Evolutionary conservation across 2,797 vertebrate genomes (phyloP), one percentile per base, ranked within the genome.

Genomic region (Cyprinodon diabolis): DNA sequence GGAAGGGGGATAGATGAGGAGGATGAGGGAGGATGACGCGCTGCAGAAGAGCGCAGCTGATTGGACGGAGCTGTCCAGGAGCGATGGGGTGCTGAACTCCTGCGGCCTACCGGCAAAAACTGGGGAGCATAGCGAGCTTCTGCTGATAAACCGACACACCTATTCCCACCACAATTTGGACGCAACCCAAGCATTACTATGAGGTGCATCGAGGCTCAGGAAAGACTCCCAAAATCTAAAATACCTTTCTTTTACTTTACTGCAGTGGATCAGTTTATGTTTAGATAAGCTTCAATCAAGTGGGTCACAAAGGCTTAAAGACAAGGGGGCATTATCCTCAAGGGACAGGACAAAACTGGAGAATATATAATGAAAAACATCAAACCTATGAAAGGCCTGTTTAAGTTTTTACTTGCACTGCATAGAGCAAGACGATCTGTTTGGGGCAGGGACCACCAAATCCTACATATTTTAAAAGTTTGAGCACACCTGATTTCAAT

Each of bases 31-130:
- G 81, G 71, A 71, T 91, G 90, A 93, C 91, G 92, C 78, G 85
- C 23, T 66, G 35, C 13, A 1, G 25, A 57, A 0, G 45, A 0
- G 37, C 43, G 74, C 67, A 0, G 30, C 75, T 85, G 92, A 95
- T 94, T 94, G 93, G 93, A 48, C 43, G 92, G 94, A 95, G 93
- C 95, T 95, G 93, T 95, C 93, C 94, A 88, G 63, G 40, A 71
- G 76, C 60, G 49, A 76, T 23, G 55, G 0, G 91, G 95, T 95
- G 82, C 95, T 95, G 95, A 95, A 95, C 89, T 86, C 77, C 81
- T 82, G 89, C 76, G 88, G 89, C 84, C 85, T 86, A 87, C 86
- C 86, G 90, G 89, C 86, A 72, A 70, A 30, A 80, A 75, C 62
- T 0, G 2, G 60, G 58, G 48, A 69, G 72, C 65, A 13, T 68